Base-by-base conservation (phyloP, 2,888 invertebrate genomes). In the Griposia aprilina region DNA sequence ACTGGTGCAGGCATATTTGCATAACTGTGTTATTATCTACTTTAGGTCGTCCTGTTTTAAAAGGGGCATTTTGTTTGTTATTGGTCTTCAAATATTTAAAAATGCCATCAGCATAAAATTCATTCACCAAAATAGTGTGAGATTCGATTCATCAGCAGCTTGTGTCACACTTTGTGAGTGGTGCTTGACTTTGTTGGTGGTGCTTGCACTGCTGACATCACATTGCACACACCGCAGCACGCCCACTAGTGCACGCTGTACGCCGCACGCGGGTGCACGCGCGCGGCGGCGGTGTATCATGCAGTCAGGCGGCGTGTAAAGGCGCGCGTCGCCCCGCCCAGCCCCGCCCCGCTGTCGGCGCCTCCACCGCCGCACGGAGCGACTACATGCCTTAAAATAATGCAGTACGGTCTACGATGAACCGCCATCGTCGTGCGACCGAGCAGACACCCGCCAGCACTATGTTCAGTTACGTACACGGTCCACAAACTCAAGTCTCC, bases 261-360 rank as follows among this genome's bases (percentile, higher is more conserved):
- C 26, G 62, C 41, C 52, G 67, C 52, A 23, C 15, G 23, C 17
- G 20, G 69, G n/a, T 41, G 69, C 69, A 59, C 23, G 72, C 73
- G 74, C 41, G 50, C 59, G 41, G 48, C 50, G 59, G 62, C 36
- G 52, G 74, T 80, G 81, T 87, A 84, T 79, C 81, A 78, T 94
- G 93, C 93, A 93, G 92, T 93, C 94, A 93, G 89, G 48, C 70
- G 71, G 78, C 69, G 80, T 85, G 87, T 85, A 86, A 86, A 85
- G 84, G 89, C 88, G 84, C 85, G 77, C 87, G 82, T 84, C 87
- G 94, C 94, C 94, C 93, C 95, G 95, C 96, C 95, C 95, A 93
- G 93, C 90, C 93, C 94, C 95, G 95, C 95, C 96, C 92, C 92
- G 92, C 91, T 89, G 91, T 91, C 93, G 89, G 88, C 93, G 87